Evolutionary conservation across 2,888 invertebrate genomes (phyloP).

Genomic region (Tetramorium bicarinatum): DNA sequence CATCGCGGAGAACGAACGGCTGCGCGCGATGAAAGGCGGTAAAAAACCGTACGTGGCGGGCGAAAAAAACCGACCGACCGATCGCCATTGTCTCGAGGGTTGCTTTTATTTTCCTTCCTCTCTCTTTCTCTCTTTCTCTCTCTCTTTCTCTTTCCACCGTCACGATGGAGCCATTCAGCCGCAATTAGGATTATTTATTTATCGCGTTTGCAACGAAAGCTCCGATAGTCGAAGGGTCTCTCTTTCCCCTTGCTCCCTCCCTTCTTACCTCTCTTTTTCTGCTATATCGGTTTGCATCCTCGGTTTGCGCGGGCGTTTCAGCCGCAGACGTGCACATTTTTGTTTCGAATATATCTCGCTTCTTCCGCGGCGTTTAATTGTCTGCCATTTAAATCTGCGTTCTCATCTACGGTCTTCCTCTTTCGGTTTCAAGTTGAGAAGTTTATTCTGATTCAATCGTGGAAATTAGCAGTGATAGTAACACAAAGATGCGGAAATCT

Average conservation of each 20-base stretch:
- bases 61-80: conserved; percentile 53
- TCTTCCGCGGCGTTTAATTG: conserved; percentile 8
- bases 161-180: conserved; percentile 65
- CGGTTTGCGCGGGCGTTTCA: conserved; percentile 30
- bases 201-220: conserved; percentile 58
- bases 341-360: conserved; percentile 6
- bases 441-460: neutral
- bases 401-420: neutral
- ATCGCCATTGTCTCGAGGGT: conserved; percentile 67
- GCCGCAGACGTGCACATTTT: conserved; percentile 10
- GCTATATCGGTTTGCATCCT: conserved; percentile 8
- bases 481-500: neutral
- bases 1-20: conserved; percentile 36
- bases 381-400: conserved; percentile 11
- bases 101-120: conserved; percentile 63
- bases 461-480: conserved; percentile 10
- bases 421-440: neutral
- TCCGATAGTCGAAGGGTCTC: conserved; percentile 25
- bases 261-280: neutral
- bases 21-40: conserved; percentile 39
- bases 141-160: conserved; percentile 41
- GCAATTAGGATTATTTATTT: conserved; percentile 79
- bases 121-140: neutral
- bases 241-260: neutral
- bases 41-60: conserved; percentile 33